Evolutionary conservation across 2,113 vertebrate species (phyloP).

Genomic region (Hippolais icterina): DNA sequence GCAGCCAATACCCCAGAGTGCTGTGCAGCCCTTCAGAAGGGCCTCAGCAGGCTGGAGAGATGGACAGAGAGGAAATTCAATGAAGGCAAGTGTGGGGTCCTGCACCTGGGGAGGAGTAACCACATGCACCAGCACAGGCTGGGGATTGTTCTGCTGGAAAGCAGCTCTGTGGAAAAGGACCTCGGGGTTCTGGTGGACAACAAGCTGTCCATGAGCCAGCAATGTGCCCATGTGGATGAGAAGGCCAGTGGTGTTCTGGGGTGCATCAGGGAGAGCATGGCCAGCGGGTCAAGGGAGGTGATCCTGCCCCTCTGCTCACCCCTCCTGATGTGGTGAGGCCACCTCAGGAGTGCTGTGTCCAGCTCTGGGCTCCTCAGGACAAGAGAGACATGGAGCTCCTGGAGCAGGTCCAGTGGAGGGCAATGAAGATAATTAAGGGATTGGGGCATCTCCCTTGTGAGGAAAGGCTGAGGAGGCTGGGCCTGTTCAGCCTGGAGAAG

Average conservation of each 20-base stretch:
- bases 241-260: neutral
- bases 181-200: rapidly evolving
- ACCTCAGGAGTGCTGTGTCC: neutral
- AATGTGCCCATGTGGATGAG: neutral
- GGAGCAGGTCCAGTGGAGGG: neutral
- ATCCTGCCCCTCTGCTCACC: neutral
- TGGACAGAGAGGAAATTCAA: neutral
- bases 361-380: neutral
- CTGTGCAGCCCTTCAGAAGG: neutral
- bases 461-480: neutral
- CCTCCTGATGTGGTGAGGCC: neutral
- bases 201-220: neutral
- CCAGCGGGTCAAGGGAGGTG: neutral
- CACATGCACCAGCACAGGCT: neutral
- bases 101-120: neutral
- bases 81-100: neutral
- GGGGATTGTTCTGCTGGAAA: neutral
- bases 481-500: neutral
- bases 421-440: neutral
- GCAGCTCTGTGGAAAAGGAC: neutral
- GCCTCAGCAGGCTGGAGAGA: neutral
- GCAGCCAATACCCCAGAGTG: neutral
- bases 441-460: rapidly evolving
- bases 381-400: neutral
- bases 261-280: neutral